These are phyloP conservation scores for Leptarthrus brevirostris DNA, from an alignment of 2,888 invertebrate genomes.

Conservation along the genomic window DNA sequence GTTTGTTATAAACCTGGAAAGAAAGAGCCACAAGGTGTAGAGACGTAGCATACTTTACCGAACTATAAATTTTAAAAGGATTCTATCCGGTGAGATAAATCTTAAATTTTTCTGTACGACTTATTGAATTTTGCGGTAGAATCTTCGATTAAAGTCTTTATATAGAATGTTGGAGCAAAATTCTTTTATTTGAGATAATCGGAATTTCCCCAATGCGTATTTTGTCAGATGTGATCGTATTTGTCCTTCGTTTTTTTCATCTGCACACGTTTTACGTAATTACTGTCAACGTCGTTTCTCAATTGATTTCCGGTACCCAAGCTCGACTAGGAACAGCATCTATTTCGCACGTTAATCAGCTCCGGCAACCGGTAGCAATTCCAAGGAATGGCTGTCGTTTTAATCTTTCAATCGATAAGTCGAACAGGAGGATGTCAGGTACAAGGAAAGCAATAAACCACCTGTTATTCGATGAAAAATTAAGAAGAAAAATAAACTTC, in stretches of 20 bases:
- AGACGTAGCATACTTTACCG: background rate
- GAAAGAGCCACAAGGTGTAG: background rate
- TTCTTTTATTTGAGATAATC: no score
- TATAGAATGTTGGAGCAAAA: no score
- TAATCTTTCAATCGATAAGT: constrained; percentile 20
- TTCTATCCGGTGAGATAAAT: background rate
- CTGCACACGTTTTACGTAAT: background rate
- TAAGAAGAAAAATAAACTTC: constrained; percentile 1
- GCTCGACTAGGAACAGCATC: background rate
- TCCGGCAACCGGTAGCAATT: background rate
- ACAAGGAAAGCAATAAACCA: constrained; percentile 18
- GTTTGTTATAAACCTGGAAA: background rate
- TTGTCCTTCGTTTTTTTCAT: no score
- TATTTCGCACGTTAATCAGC: constrained; percentile 6
- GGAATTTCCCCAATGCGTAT: no score
- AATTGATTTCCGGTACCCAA: constrained; percentile 8
- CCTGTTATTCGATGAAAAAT: constrained; percentile 15
- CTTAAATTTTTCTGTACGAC: background rate
- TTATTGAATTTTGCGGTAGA: background rate
- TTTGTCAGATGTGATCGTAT: no score
- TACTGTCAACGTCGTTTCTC: constrained; percentile 7
- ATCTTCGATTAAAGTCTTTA: no score
- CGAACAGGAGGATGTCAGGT: constrained; percentile 11
- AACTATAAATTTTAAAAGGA: background rate
- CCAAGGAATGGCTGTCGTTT: background rate